Evolutionary conservation across 2,113 vertebrate species (phyloP).

Genomic region (Fregata magnificens): DNA sequence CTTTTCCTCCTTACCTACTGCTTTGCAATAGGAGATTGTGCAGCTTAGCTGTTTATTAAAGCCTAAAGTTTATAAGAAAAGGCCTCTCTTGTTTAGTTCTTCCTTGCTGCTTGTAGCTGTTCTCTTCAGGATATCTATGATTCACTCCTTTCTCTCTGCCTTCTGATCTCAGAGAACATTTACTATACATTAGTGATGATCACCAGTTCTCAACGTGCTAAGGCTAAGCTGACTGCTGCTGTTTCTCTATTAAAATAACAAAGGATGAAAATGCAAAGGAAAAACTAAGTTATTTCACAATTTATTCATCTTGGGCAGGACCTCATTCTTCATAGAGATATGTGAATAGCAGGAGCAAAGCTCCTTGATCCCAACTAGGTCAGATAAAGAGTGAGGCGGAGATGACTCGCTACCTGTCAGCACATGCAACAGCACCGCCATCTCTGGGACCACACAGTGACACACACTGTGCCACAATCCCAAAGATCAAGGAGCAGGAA

Average conservation of each 20-base stretch:
- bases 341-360: not conserved
- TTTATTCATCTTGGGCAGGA: not conserved
- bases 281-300: not conserved
- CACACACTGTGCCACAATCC: not conserved
- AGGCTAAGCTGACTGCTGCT: not conserved
- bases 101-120: not conserved
- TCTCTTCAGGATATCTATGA: not conserved
- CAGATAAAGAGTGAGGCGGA: not conserved
- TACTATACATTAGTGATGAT: not conserved
- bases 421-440: not conserved
- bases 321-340: not conserved
- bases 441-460: not conserved
- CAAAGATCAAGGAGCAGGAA: not conserved
- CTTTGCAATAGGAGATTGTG: not conserved
- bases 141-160: not conserved
- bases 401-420: not conserved
- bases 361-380: not conserved
- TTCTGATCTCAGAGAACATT: not conserved
- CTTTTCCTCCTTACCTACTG: not conserved
- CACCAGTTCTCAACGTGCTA: not conserved
- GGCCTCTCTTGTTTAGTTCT: not conserved
- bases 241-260: not conserved
- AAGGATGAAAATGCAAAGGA: not conserved
- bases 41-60: not conserved
- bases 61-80: not conserved